Conservation (phyloP, 2,888 invertebrate species). For the Dryomyza anilis region DNA sequence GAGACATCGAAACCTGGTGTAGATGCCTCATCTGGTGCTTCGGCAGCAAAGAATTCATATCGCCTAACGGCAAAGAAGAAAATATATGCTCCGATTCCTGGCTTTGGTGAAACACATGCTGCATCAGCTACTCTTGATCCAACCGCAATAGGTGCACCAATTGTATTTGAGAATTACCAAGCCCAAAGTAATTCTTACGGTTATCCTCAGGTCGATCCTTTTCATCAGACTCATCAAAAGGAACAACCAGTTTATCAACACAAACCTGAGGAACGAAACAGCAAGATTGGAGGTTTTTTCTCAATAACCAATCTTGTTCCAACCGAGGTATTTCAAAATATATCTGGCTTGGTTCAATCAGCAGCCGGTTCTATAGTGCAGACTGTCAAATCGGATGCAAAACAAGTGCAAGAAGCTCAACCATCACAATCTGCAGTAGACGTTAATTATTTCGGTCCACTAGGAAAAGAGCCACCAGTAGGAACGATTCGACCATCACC, state of each 20-base stretch:
- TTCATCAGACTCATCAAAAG: not conserved
- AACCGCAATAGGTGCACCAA: constrained; percentile 9
- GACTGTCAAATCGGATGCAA: constrained; percentile 31
- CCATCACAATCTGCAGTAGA: constrained; percentile 25
- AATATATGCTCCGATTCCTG: constrained; percentile 79
- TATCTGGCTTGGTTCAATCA: constrained; percentile 55
- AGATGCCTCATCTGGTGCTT: constrained; percentile 27
- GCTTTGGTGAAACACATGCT: constrained; percentile 60
- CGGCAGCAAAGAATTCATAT: constrained; percentile 68
- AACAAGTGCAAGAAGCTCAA: constrained; percentile 21
- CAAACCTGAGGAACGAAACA: constrained; percentile 43
- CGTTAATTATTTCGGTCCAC: constrained; percentile 16
- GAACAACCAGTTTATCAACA: not conserved
- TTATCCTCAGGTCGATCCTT: constrained; percentile 1
- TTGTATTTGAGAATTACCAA: not conserved
- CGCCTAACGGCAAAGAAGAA: constrained; percentile 73
- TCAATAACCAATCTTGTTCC: constrained; percentile 54
- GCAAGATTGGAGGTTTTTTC: constrained; percentile 54
- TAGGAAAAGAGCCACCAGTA: constrained; percentile 11
- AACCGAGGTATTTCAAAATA: constrained; percentile 55
- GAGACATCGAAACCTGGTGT: constrained; percentile 32
- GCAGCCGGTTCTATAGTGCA: constrained; percentile 47
- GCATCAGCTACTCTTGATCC: constrained; percentile 17
- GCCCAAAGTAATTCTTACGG: not conserved
- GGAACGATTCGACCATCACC: constrained; percentile 1